phyloP scores from a whole-genome alignment of 2,797 vertebrate genomes.

The Chanos chanos region DNA sequence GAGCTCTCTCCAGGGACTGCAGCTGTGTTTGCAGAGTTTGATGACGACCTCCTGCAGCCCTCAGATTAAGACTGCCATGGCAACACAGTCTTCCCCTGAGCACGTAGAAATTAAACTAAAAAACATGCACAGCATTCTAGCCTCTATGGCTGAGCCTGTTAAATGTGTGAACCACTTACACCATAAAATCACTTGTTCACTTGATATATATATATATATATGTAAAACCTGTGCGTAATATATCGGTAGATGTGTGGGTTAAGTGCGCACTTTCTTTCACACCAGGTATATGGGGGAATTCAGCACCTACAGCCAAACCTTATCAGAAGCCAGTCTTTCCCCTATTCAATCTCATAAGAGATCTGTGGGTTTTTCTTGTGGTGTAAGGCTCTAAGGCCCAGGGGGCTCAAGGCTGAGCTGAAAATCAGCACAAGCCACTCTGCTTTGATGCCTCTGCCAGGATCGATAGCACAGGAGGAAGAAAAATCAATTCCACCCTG shows the following conservation, averaged over 20 bases:
- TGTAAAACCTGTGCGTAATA: no score
- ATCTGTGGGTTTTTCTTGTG: constrained; percentile 10
- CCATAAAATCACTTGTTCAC: no score
- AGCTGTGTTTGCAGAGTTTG: constrained; percentile 6
- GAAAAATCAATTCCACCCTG: constrained; percentile 37
- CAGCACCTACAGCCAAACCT: neutral
- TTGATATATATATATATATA: no score
- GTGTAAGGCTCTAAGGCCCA: constrained; percentile 6
- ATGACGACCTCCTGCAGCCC: constrained; percentile 1
- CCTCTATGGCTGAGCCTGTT: constrained; percentile 1
- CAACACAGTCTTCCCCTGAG: constrained; percentile 15
- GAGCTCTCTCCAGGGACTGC: constrained; percentile 2
- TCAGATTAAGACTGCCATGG: constrained; percentile 5
- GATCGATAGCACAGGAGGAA: constrained; percentile 33
- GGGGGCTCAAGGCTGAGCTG: neutral
- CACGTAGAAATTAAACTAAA: constrained; percentile 3
- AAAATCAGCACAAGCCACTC: constrained; percentile 15
- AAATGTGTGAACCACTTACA: constrained; percentile 2
- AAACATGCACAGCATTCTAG: constrained; percentile 14
- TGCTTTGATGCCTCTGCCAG: constrained; percentile 10
- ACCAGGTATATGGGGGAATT: no score
- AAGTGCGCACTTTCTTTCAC: no score
- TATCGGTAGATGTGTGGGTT: no score
- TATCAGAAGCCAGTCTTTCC: neutral
- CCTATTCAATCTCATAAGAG: neutral